Evolutionary conservation across 2,797 vertebrate species (phyloP), one percentile per base, ranked within the genome.

Genomic region (Glossophaga mutica): DNA sequence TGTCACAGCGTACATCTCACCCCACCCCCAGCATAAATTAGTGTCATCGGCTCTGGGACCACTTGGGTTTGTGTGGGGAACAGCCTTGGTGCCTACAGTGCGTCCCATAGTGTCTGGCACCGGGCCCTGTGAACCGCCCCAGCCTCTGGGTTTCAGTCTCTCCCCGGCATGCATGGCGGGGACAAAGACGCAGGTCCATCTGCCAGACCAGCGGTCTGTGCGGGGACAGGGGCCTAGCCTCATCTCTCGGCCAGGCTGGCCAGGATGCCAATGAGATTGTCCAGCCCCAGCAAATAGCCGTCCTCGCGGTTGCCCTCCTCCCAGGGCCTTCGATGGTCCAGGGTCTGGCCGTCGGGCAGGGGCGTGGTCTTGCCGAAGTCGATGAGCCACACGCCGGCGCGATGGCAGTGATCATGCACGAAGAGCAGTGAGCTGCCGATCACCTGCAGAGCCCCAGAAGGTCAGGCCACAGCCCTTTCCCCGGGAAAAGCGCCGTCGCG

Each of bases 371-470:
- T 99, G 78, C 99, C 99, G 97, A 99, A 99, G 98, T 99, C 99
- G 9, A 99, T 99, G 90, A 99, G 99, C 99, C 99, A 99, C 83
- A 99, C 98, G 15, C 99, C 98, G 1, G 99, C 99, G 3, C 98
- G 99, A 90, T 99, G 99, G 26, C 98, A 99, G 97, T 99, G 99
- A 98, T 99, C 99, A 0, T 99, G 99, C 97, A 99, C 99, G 96
- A 99, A 99, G 97, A 99, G 99, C 96, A 99, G 99, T 8, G 99
- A 99, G 98, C 99, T 99, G 97, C 99, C 99, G n/a, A 99, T 99
- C 32, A 99, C 99, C 99, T 99, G 95, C 82, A 97, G 85, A n/a
- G 92, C 37, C 93, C 82, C 89, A 81, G 8, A 39, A 50, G 19
- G 48, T 68, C 90, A 92, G 93, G 42, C 91, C 29, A 4, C 0